Percentiles rank a stretch among this genome's conserved stretches.
These are phyloP conservation scores for Athalia rosae DNA, from an alignment of 2,888 invertebrate genomes.

Conservation along the genomic window DNA sequence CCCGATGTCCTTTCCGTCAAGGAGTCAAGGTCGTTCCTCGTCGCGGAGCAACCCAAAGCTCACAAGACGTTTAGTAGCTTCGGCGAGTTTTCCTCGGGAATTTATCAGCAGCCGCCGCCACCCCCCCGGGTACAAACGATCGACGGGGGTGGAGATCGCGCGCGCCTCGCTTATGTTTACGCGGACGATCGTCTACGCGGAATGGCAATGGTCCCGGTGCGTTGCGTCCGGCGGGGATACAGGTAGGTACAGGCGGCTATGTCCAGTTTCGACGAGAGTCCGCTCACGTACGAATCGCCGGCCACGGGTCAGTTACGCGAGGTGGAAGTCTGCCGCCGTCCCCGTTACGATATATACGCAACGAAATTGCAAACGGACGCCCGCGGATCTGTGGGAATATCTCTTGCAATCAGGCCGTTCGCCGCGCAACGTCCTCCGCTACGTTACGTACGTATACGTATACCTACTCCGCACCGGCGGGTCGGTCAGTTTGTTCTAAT, in stretches of 20 bases:
- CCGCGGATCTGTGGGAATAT: conserved; percentile 52
- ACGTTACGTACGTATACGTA: too few relatives aligned
- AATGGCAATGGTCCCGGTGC: conserved; percentile 36
- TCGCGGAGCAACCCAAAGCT: neutral
- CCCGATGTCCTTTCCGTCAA: neutral
- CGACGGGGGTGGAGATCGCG: too few relatives aligned
- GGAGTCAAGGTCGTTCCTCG: conserved; percentile 25
- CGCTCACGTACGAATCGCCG: conserved; percentile 32
- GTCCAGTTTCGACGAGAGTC: conserved; percentile 15
- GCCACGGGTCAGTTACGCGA: conserved; percentile 45
- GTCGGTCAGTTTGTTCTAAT: conserved; percentile 73
- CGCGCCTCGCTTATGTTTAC: neutral
- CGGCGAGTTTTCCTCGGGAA: conserved; percentile 19
- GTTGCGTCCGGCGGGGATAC: too few relatives aligned
- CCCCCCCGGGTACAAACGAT: conserved; percentile 1
- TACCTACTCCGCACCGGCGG: too few relatives aligned
- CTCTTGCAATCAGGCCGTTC: conserved; percentile 71
- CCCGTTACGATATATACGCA: conserved; percentile 24
- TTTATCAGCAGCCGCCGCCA: conserved; percentile 36
- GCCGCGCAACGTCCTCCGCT: conserved; percentile 44
- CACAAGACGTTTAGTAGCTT: neutral
- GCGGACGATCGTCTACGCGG: conserved; percentile 5
- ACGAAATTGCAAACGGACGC: conserved; percentile 40
- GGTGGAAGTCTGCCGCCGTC: conserved; percentile 34
- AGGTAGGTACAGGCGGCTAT: too few relatives aligned